phyloP scores from a whole-genome alignment of 2,113 vertebrate genomes.

The Dromiciops gliroides region DNA sequence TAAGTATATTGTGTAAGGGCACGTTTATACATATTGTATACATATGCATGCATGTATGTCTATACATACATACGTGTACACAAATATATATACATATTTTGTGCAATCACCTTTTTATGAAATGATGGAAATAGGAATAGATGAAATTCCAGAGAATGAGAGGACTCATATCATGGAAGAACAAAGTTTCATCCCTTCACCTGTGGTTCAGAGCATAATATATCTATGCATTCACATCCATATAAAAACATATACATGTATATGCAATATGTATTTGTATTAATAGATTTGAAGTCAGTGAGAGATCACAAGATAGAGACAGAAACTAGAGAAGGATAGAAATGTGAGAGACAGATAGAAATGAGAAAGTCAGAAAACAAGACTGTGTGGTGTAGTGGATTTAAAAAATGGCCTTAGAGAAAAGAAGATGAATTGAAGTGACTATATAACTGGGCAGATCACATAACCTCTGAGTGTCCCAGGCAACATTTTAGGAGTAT shows the following conservation, averaged over 20 bases:
- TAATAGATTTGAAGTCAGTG: neutral
- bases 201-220: neutral
- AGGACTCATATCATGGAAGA: neutral
- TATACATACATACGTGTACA: neutral
- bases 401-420: neutral
- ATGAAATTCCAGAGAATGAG: neutral
- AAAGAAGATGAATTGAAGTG: neutral
- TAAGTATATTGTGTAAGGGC: neutral
- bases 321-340: no score
- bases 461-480: neutral
- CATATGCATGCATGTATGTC: neutral
- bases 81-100: neutral
- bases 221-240: neutral
- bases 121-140: neutral
- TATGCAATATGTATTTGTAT: neutral
- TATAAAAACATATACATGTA: neutral
- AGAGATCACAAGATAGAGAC: no score
- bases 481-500: neutral
- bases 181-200: neutral
- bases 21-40: no score
- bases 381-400: neutral
- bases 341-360: neutral
- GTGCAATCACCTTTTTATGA: neutral
- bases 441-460: neutral
- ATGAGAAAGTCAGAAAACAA: neutral